Percentiles rank a stretch among this genome's conserved stretches.
Conservation (phyloP, 2,797 vertebrate species). For the Emys orbicularis region DNA sequence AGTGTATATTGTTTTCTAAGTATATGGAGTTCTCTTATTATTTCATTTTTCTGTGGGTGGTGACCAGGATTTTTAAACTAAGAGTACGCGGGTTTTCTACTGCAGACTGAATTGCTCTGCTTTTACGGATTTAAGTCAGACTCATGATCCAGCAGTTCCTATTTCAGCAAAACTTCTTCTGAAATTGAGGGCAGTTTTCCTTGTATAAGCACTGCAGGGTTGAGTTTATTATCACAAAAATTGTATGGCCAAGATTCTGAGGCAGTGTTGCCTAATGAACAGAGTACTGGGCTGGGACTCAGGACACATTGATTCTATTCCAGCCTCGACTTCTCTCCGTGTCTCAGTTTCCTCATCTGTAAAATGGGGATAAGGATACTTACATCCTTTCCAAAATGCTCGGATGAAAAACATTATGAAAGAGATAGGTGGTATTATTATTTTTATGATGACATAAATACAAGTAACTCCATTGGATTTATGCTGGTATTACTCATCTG, state of each 20-base stretch:
- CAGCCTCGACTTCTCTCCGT: neutral
- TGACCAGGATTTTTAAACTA: neutral
- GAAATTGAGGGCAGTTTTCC: neutral
- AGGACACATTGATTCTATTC: neutral
- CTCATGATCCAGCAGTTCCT: neutral
- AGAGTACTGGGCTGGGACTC: neutral
- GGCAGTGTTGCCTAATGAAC: neutral
- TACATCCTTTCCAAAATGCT: neutral
- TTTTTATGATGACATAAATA: neutral
- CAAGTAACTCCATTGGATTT: neutral
- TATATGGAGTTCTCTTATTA: fast-evolving
- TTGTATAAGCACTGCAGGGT: neutral
- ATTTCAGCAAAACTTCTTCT: neutral
- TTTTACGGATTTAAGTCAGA: neutral
- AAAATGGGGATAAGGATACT: neutral
- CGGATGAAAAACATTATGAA: neutral
- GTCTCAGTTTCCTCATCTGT: neutral
- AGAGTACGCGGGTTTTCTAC: neutral
- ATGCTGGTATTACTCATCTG: neutral
- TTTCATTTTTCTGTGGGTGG: neutral
- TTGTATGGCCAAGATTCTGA: neutral
- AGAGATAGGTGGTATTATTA: neutral
- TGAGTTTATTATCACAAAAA: neutral
- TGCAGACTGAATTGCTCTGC: neutral
- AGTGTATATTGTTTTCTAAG: neutral